These are phyloP conservation scores for Mustelus asterias DNA, from an alignment of 2,113 vertebrate genomes.

Conservation along the genomic window DNA sequence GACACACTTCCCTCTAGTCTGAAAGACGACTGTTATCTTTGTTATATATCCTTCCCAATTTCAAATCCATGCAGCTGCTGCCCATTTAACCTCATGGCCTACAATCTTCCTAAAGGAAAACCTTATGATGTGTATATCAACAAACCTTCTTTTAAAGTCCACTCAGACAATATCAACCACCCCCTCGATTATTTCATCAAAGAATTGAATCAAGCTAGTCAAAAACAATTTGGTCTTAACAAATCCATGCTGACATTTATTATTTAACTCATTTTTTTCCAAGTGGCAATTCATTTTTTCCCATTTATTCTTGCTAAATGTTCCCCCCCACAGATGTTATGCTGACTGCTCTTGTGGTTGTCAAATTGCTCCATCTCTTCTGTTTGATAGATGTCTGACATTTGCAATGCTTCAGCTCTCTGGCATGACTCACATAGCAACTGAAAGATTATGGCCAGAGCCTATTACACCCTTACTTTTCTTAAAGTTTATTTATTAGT, in stretches of 20 bases:
- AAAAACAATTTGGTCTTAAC: background rate
- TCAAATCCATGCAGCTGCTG: background rate
- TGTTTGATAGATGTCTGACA: background rate
- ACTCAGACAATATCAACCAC: background rate
- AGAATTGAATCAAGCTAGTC: background rate
- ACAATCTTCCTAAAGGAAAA: too few species aligned
- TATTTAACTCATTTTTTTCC: background rate
- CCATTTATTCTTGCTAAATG: background rate
- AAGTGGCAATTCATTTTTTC: background rate
- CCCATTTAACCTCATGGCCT: background rate
- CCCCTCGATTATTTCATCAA: background rate
- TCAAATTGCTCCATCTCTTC: background rate
- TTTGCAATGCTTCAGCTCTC: background rate
- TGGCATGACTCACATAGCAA: background rate
- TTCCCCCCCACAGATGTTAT: background rate
- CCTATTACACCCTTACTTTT: background rate
- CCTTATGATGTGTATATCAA: too few species aligned
- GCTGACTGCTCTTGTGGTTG: background rate
- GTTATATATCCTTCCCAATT: background rate
- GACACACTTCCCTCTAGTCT: background rate
- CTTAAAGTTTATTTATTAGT: too few species aligned
- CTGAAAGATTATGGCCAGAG: background rate
- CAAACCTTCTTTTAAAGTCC: too few species aligned
- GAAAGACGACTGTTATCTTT: background rate
- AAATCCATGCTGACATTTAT: background rate